Conservation (phyloP, 2,888 invertebrate species). For the Anthrax anthrax region DNA sequence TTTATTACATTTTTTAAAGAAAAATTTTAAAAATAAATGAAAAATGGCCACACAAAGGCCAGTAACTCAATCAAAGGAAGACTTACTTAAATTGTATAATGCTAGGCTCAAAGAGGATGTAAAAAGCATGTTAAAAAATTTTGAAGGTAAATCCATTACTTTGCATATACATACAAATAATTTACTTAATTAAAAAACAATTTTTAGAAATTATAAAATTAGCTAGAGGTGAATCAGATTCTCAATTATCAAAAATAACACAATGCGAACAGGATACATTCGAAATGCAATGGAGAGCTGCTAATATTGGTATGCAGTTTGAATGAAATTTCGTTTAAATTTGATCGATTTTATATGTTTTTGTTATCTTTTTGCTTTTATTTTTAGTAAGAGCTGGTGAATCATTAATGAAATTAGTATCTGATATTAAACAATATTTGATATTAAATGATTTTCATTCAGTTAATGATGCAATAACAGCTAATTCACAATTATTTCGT, state of each 20-base stretch:
- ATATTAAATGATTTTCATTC: conserved; percentile 97
- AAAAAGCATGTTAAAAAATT: conserved; percentile 94
- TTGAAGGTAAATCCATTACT: conserved; percentile 53
- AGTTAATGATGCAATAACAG: conserved; percentile 92
- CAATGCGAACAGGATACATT: conserved; percentile 92
- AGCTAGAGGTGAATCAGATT: conserved; percentile 80
- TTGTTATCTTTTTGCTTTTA: background rate
- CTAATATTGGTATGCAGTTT: conserved; percentile 83
- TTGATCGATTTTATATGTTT: background rate
- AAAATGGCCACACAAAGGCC: conserved; percentile 36
- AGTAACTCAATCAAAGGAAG: conserved; percentile 87
- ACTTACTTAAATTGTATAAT: conserved; percentile 85
- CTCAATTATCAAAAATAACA: conserved; percentile 76
- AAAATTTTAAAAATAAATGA: too few relatives aligned
- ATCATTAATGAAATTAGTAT: conserved; percentile 90
- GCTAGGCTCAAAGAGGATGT: conserved; percentile 91
- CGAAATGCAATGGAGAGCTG: conserved; percentile 93
- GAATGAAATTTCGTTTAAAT: conserved; percentile 9
- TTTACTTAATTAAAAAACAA: background rate
- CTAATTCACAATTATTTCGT: conserved; percentile 77
- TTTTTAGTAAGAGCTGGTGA: conserved; percentile 82
- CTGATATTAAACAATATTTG: conserved; percentile 94
- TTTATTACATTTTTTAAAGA: too few relatives aligned
- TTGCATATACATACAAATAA: conserved; percentile 9
- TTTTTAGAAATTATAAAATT: conserved; percentile 70